These are phyloP conservation scores for Misgurnus mizolepis DNA, from an alignment of 2,113 vertebrate genomes.

Conservation along the genomic window DNA sequence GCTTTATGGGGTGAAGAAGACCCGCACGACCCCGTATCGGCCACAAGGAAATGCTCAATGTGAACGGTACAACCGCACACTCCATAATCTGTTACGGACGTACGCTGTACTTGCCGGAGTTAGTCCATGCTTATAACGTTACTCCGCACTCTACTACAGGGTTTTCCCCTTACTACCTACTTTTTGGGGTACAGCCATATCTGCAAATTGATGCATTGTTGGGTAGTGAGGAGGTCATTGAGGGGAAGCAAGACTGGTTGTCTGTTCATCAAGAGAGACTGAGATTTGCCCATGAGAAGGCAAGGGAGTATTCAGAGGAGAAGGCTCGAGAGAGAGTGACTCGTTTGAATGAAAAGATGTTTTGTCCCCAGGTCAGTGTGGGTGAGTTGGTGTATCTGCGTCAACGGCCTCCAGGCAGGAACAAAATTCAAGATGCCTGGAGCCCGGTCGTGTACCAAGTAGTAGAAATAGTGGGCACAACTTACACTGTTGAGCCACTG, in stretches of 20 bases:
- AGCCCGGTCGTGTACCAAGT: background rate
- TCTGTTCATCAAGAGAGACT: constrained; percentile 7
- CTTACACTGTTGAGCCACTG: constrained; percentile 3
- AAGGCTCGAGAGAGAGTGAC: constrained; percentile 7
- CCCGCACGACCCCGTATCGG: background rate
- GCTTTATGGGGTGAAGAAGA: background rate
- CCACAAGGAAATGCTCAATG: background rate
- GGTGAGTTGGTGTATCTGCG: background rate
- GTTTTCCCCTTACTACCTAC: constrained; percentile 4
- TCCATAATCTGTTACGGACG: background rate
- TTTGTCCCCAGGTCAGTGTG: background rate
- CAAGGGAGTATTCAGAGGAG: constrained; percentile 1
- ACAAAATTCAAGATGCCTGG: background rate
- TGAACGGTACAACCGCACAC: background rate
- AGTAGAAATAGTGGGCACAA: background rate
- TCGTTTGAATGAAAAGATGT: background rate
- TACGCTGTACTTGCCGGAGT: background rate
- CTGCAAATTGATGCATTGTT: background rate
- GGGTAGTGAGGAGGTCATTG: background rate
- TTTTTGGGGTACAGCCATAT: background rate
- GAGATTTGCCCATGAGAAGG: background rate
- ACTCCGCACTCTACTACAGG: background rate
- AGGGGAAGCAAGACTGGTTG: background rate
- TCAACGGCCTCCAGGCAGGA: background rate
- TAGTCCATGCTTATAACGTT: background rate